A percentile compares a stretch with the other conserved stretches of the same genome.
Evolutionary conservation across 1,140 invertebrate species (phyloP).

Genomic region (Brachystomella parvula): DNA sequence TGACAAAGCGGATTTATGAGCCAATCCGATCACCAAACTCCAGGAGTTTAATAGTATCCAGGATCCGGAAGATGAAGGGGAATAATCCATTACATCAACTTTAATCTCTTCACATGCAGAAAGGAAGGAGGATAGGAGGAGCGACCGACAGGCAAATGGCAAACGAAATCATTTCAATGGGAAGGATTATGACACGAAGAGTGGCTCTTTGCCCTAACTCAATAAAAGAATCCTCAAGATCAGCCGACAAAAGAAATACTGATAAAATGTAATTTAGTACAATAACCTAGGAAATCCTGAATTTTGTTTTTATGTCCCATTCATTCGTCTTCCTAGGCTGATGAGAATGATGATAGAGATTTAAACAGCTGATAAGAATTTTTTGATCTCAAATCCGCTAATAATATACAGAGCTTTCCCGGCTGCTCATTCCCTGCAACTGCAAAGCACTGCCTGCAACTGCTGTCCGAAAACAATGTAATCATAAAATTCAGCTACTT

Average conservation of each 20-base stretch:
- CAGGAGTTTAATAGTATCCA: too few relatives aligned
- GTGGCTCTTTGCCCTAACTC: neutral
- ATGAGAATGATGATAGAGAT: neutral
- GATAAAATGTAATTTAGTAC: neutral
- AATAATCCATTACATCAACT: conserved; percentile 6
- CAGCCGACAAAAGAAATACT: neutral
- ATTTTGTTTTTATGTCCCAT: neutral
- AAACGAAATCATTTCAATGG: neutral
- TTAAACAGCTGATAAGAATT: too few relatives aligned
- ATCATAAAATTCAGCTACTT: too few relatives aligned
- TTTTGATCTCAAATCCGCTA: too few relatives aligned
- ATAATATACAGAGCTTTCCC: too few relatives aligned
- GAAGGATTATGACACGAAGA: conserved; percentile 8
- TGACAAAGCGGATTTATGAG: neutral
- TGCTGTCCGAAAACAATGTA: too few relatives aligned
- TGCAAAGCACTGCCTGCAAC: too few relatives aligned
- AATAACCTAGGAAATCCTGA: neutral
- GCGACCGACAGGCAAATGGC: too few relatives aligned
- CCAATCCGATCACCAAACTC: conserved; percentile 6
- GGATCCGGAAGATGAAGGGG: too few relatives aligned
- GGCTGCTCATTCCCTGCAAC: too few relatives aligned
- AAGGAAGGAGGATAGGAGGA: too few relatives aligned
- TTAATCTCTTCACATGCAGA: neutral
- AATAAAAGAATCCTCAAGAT: conserved; percentile 1
- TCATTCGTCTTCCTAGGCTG: neutral